Evolutionary conservation across 2,113 vertebrate genomes (phyloP), one percentile per base, ranked within the genome.

Genomic region (Crotalus viridis): DNA sequence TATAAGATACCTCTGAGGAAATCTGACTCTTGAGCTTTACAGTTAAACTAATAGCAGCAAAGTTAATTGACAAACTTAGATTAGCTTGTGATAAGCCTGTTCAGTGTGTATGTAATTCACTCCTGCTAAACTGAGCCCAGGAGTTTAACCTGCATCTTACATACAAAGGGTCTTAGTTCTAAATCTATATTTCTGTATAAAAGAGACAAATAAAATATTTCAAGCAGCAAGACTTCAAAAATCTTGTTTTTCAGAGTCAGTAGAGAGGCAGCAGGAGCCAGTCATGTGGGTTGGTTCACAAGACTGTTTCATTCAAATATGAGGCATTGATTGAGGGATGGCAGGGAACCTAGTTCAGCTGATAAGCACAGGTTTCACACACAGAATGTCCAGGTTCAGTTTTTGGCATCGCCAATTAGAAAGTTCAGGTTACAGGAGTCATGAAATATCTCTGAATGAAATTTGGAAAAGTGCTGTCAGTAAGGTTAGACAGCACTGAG

Each of bases 121-220:
- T 87, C 92, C 90, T 93, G 86, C 89, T 90, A 90, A 90, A 90
- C 39, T 61, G 33, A 93, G 46, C 48, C 64, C 43, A 43, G n/a
- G 10, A 21, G 48, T 86, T 43, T n/a, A 64, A 48, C 48, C 52
- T 17, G 48, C 86, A 57, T 17, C 56, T 93, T 86, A 54, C 64
- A 92, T 57, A 59, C 56, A 87, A 81, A 64, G n/a, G 46, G 8
- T 24, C 55, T 28, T n/a, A 17, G 13, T 90, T 86, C 52, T 48
- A 61, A 51, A 64, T 86, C 22, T 15, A 81, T n/a, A 87, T 59
- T 52, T 86, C 22, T 24, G 7, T 21, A 64, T 56, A 55, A 33
- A 85, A 57, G 85, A 48, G 57, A 8, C 28, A 46, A 90, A 33
- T 4, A 21, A 90, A 91, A 43, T 6, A 85, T 85, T 8, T 43